These are phyloP conservation scores for Datnioides undecimradiatus DNA, from an alignment of 2,113 vertebrate species.

Conservation along the genomic window DNA sequence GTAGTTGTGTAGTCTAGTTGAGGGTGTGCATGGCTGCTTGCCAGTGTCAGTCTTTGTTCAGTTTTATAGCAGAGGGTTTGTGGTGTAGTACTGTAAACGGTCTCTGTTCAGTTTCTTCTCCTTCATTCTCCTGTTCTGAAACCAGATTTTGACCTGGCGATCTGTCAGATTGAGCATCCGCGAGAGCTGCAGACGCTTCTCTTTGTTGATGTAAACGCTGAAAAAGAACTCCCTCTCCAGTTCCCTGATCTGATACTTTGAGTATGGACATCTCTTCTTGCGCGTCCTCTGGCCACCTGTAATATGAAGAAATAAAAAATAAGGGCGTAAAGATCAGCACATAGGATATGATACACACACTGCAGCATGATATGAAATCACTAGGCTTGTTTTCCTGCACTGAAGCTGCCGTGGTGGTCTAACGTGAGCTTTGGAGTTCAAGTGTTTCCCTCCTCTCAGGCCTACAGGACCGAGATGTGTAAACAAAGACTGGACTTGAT, in stretches of 20 bases:
- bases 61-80: conserved; percentile 94
- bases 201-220: conserved; percentile 99
- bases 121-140: conserved; percentile 99
- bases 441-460: conserved; percentile 60
- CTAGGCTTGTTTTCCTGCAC: background rate
- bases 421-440: conserved; percentile 64
- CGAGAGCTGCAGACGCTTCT: conserved; percentile 96
- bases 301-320: conserved; percentile 61
- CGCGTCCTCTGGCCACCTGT: conserved; percentile 95
- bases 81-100: conserved; percentile 98
- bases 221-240: conserved; percentile 99
- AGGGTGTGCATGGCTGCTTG: conserved; percentile 2
- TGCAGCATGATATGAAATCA: conserved; percentile 21
- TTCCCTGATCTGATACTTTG: conserved; percentile 98
- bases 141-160: conserved; percentile 99
- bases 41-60: conserved; percentile 63
- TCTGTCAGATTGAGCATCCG: conserved; percentile 98
- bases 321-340: conserved; percentile 20
- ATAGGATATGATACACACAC: background rate
- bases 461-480: conserved; percentile 43
- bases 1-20: conserved; percentile 18
- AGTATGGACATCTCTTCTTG: conserved; percentile 98
- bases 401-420: conserved; percentile 20
- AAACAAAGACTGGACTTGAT: conserved; percentile 64
- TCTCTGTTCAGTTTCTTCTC: conserved; percentile 99